phyloP scores from a whole-genome alignment of 1,140 invertebrate species.

The Drosophila nikananu region DNA sequence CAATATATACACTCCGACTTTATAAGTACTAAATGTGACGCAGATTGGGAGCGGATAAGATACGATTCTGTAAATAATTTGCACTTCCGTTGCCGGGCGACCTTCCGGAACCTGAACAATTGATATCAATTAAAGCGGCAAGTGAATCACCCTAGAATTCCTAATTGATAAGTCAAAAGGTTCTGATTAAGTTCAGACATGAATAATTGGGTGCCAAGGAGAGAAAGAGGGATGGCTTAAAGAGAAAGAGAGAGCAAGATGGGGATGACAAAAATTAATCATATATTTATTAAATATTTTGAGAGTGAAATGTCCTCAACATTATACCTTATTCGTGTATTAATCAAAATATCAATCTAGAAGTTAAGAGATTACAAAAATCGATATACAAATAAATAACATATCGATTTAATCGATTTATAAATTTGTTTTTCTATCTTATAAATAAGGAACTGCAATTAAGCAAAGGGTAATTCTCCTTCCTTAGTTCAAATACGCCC shows the following conservation, averaged over 20 bases:
- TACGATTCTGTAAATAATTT: conserved; percentile 49
- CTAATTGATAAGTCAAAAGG: conserved; percentile 72
- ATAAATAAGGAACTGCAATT: background rate
- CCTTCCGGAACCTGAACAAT: conserved; percentile 57
- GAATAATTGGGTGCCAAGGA: conserved; percentile 20
- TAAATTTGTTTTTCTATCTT: background rate
- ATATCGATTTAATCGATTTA: background rate
- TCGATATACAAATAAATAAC: background rate
- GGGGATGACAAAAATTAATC: background rate
- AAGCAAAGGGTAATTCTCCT: background rate
- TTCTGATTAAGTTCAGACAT: conserved; percentile 54
- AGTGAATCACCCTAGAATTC: conserved; percentile 67
- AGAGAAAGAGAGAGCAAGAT: background rate
- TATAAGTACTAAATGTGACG: conserved; percentile 20
- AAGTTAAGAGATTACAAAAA: background rate
- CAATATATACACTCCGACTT: conserved; percentile 8
- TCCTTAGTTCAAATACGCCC: too few species aligned
- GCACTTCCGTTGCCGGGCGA: conserved; percentile 36
- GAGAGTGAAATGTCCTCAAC: background rate
- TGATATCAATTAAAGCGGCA: conserved; percentile 32
- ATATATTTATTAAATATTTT: background rate
- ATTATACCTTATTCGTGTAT: too few species aligned
- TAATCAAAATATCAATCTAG: background rate
- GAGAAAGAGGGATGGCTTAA: background rate
- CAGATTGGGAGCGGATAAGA: conserved; percentile 39